Base-by-base conservation (phyloP, 2,113 vertebrate genomes). In the Ellobius talpinus region DNA sequence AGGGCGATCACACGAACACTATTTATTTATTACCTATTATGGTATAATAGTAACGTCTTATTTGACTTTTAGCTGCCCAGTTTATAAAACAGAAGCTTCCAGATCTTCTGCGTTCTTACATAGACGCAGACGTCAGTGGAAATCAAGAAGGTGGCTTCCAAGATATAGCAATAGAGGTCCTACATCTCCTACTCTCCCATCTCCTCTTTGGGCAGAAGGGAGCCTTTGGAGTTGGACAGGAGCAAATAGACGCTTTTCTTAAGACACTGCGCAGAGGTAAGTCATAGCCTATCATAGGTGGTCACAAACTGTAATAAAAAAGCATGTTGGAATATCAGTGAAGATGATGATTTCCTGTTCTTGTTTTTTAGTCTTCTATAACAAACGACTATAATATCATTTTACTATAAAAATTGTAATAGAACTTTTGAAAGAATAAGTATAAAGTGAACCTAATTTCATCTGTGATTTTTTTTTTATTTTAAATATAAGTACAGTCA, bases 81-180 rank as follows among this genome's bases (percentile, higher is more conserved):
- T 99, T 99, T 98, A 99, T 99, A 98, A 99, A 99, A 99, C 99
- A 99, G 99, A 99, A 99, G 98, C 99, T 99, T 95, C 99, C 99
- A 0, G 99, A 99, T 98, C 99, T 99, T 97, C 98, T 99, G 97
- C 99, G 99, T 91, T 99, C 99, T 84, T 99, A 99, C 98, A 99
- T 99, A 98, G 99, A 99, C 99, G 99, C 99, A 16, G 99, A 99
- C 99, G 99, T 99, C 85, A 99, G 99, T 97, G 99, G 99, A 98
- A 99, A 99, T 98, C 99, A 99, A 99, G 99, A 99, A 99, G 99
- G 99, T 99, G 99, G 99, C 99, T 99, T 99, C 99, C 99, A 99
- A 98, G 99, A 99, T 98, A 99, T 99, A 98, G 99, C 99, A 97
- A 99, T 99, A 99, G 99, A 99, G 98, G 99, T 99, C 98, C 99